Conservation (phyloP, 2,113 vertebrate genomes). For the Rhinogobius similis region DNA sequence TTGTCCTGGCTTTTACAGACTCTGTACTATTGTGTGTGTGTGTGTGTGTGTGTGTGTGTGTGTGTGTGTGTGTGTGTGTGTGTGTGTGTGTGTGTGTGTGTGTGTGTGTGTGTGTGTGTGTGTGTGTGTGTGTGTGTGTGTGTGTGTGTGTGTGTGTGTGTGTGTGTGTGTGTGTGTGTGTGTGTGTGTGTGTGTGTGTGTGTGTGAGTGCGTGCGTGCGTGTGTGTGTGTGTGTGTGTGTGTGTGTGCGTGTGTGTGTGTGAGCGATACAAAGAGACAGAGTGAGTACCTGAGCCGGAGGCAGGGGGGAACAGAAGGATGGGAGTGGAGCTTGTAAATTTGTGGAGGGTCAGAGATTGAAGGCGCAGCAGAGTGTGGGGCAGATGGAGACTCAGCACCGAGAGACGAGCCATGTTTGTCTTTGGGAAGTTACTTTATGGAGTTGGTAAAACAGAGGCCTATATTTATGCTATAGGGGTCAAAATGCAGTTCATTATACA, state of each 20-base stretch:
- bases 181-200: no score
- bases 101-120: no score
- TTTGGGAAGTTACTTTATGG: background rate
- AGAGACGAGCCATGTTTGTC: slow-evolving; percentile 10
- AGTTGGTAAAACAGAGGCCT: background rate
- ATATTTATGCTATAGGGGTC: background rate
- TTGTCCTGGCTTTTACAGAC: background rate
- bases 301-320: slow-evolving; percentile 41
- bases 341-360: slow-evolving; percentile 52
- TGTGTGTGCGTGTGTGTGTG: no score
- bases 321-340: slow-evolving; percentile 42
- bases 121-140: no score
- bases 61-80: no score
- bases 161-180: no score
- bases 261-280: background rate
- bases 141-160: no score
- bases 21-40: background rate
- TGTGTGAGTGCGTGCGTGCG: no score
- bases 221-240: no score
- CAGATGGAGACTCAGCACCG: slow-evolving; percentile 39
- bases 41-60: no score
- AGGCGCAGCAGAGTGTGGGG: slow-evolving; percentile 49
- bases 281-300: slow-evolving; percentile 53
- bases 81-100: no score
- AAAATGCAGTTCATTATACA: background rate